Evolutionary conservation across 2,113 vertebrate species (phyloP), one percentile per base, ranked within the genome.

Genomic region (Rostratula benghalensis): DNA sequence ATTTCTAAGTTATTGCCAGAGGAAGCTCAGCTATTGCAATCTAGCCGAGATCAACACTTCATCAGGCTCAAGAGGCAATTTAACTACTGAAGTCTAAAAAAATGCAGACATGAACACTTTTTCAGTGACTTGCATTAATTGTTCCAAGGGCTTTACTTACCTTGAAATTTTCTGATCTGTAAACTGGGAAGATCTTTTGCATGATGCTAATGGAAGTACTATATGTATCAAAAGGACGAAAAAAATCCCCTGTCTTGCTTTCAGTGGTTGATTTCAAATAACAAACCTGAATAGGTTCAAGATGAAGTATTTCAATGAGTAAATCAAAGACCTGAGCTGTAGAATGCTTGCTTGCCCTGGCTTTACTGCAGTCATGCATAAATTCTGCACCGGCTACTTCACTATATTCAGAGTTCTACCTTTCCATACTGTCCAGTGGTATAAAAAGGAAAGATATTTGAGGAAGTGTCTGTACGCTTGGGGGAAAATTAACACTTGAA

Each of bases 1-100:
- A 89, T 87, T 67, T 89, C 56, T 75, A 89, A 83, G 22, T 91
- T 94, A 79, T 35, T 83, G 77, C 48, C 45, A 94, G 69, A 61
- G 60, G 53, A 96, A 27, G 27, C 24, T 73, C 56, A 87, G 61
- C 37, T 95, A 73, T 30, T 61, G 69, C 65, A 79, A 25, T 91
- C 65, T 87, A 79, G 65, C 54, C 85, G 39, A 87, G 61, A 94
- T 30, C 77, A 95, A 69, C 73, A 95, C 35, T 39, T 95, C 61
- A 82, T 79, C 46, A 61, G 31, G 45, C 45, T 91, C 57, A 89
- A 95, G 51, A 91, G 43, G 83, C 84, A 91, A 91, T 84, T 85
- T 82, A 93, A 57, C 41, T 65, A 85, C 43, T 57, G 61, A 84
- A 89, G 83, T 64, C 15, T 64, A 65, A 86, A 77, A 89, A 74